Conservation (phyloP, 2,888 invertebrate species). For the Geotrupes spiniger region DNA sequence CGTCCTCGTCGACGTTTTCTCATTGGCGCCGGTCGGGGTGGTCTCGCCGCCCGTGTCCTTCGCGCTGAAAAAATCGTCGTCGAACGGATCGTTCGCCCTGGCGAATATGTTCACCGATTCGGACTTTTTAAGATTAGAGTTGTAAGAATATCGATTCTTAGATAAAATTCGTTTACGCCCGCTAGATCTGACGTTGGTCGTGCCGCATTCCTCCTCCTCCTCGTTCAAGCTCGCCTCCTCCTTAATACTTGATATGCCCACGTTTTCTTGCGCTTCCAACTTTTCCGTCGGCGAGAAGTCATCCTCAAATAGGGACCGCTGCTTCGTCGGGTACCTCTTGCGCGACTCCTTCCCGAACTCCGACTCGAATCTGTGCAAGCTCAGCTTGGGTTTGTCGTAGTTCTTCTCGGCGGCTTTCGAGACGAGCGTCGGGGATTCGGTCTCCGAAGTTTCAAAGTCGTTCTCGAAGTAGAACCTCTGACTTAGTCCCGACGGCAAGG, state of each 20-base stretch:
- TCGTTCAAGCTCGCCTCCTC: constrained; percentile 43
- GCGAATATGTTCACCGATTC: constrained; percentile 89
- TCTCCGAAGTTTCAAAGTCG: constrained; percentile 43
- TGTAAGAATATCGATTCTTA: constrained; percentile 35
- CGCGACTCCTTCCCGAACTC: background rate
- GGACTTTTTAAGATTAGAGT: constrained; percentile 74
- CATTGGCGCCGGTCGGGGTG: constrained; percentile 10
- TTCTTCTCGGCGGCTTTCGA: constrained; percentile 28
- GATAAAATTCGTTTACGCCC: constrained; percentile 39
- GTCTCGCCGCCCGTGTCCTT: constrained; percentile 23
- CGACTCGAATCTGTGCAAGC: background rate
- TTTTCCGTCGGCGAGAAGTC: constrained; percentile 55
- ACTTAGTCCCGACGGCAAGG: constrained; percentile 24
- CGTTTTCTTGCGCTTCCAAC: constrained; percentile 19
- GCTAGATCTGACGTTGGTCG: constrained; percentile 23
- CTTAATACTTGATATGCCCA: constrained; percentile 44
- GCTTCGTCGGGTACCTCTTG: constrained; percentile 19
- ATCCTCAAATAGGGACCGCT: constrained; percentile 55
- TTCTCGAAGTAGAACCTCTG: constrained; percentile 41
- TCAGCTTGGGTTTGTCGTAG: constrained; percentile 21
- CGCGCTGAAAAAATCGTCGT: constrained; percentile 76
- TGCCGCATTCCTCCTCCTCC: constrained; percentile 37
- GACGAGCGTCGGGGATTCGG: constrained; percentile 36
- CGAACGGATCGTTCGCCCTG: constrained; percentile 83
- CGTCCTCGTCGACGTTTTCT: constrained; percentile 31